These are phyloP conservation scores for Mustela lutreola DNA, from an alignment of 2,113 vertebrate species.

Conservation along the genomic window DNA sequence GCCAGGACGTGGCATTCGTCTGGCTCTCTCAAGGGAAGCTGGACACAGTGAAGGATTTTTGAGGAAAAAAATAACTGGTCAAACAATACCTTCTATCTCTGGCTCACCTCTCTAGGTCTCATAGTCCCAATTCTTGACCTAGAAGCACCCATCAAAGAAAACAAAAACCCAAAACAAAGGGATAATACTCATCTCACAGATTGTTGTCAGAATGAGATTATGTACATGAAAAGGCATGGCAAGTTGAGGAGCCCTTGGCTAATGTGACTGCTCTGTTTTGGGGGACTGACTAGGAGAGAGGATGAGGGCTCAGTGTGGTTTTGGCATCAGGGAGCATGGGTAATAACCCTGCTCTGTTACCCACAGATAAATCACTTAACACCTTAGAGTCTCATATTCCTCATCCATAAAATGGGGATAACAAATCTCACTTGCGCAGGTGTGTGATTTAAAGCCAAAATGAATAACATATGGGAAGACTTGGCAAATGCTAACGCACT, in stretches of 20 bases:
- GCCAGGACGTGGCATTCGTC: neutral
- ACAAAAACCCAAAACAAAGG: too few relatives aligned
- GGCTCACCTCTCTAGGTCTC: neutral
- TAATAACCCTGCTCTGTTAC: neutral
- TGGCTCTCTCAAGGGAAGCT: constrained; percentile 14
- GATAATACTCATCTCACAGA: neutral
- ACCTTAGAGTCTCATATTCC: neutral
- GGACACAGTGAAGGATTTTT: neutral
- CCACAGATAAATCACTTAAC: neutral
- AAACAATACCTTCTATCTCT: neutral
- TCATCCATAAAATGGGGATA: constrained; percentile 23
- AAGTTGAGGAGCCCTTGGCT: neutral
- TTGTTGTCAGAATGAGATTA: neutral
- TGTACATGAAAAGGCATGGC: neutral
- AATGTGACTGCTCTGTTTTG: neutral
- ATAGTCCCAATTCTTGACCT: constrained; percentile 6
- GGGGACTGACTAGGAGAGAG: neutral
- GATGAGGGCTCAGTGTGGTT: neutral
- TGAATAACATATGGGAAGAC: neutral
- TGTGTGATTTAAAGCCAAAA: constrained; percentile 45
- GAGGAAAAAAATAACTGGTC: neutral
- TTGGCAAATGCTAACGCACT: constrained; percentile 21
- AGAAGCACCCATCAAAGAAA: neutral
- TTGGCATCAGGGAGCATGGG: neutral
- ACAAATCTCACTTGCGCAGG: neutral